Evolutionary conservation across 2,113 vertebrate genomes (phyloP).

Genomic region (Galbula dea): DNA sequence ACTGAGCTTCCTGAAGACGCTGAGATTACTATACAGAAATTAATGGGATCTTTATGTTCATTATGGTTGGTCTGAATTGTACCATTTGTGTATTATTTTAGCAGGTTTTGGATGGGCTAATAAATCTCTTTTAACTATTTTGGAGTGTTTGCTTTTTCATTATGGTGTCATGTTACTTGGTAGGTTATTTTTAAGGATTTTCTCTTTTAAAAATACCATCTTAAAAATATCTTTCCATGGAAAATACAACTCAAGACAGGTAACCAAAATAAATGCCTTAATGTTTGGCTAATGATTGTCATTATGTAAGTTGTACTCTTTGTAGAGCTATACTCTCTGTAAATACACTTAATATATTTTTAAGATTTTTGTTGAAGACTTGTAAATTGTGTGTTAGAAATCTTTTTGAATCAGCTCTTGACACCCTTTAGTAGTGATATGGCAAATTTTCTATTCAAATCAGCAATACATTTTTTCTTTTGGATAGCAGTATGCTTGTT

Average conservation of each 20-base stretch:
- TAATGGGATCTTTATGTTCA: neutral
- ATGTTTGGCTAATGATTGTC: neutral
- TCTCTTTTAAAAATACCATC: neutral
- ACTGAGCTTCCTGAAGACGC: neutral
- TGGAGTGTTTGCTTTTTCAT: neutral
- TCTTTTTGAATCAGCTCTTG: neutral
- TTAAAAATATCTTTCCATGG: neutral
- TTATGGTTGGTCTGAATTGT: neutral
- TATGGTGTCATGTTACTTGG: neutral
- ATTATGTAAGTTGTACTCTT: neutral
- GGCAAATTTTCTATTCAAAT: neutral
- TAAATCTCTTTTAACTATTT: neutral
- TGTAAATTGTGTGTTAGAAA: neutral
- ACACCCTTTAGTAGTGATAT: neutral
- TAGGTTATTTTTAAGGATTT: neutral
- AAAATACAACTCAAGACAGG: neutral
- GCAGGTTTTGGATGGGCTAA: neutral
- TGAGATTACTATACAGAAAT: neutral
- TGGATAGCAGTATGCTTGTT: neutral
- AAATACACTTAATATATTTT: neutral
- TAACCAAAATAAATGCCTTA: neutral
- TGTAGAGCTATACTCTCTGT: neutral
- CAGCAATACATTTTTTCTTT: neutral
- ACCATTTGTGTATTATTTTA: neutral
- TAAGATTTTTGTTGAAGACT: neutral